A percentile compares a stretch with the other conserved stretches of the same genome.
These are phyloP conservation scores for Ataeniobius toweri DNA, from an alignment of 2,797 vertebrate species.

Conservation along the genomic window DNA sequence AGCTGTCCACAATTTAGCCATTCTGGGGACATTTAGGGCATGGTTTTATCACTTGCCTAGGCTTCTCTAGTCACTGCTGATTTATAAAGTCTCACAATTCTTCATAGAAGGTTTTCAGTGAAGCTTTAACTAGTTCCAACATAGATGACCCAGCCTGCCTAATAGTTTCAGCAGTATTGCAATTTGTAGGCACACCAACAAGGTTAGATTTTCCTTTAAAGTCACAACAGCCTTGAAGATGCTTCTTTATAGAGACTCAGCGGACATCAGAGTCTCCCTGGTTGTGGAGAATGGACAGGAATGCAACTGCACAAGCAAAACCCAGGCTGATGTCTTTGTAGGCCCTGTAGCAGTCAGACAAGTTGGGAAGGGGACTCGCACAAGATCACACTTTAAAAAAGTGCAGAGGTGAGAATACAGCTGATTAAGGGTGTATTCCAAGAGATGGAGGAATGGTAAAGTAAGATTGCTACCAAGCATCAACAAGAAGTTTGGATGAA, in stretches of 20 bases:
- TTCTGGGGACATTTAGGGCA: too few species aligned
- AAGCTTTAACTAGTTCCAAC: not conserved
- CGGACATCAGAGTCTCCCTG: not conserved
- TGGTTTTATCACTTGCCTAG: too few species aligned
- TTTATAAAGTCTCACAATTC: not conserved
- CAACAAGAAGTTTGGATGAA: not conserved
- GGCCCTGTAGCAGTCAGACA: not conserved
- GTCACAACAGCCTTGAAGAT: not conserved
- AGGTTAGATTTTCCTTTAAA: not conserved
- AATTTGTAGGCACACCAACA: not conserved
- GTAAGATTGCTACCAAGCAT: not conserved
- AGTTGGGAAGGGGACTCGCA: not conserved
- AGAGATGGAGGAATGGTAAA: not conserved
- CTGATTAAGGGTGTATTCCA: not conserved
- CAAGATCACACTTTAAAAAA: not conserved
- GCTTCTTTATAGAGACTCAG: not conserved
- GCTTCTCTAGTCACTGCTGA: too few species aligned
- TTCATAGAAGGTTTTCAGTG: not conserved
- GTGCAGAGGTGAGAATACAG: not conserved
- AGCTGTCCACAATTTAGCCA: not conserved
- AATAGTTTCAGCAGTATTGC: not conserved
- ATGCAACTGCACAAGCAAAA: not conserved
- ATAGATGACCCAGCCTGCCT: not conserved
- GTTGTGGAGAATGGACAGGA: not conserved
- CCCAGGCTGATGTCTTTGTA: not conserved